Evolutionary conservation across 2,888 invertebrate genomes (phyloP).

Genomic region (Pimpla rufipes): DNA sequence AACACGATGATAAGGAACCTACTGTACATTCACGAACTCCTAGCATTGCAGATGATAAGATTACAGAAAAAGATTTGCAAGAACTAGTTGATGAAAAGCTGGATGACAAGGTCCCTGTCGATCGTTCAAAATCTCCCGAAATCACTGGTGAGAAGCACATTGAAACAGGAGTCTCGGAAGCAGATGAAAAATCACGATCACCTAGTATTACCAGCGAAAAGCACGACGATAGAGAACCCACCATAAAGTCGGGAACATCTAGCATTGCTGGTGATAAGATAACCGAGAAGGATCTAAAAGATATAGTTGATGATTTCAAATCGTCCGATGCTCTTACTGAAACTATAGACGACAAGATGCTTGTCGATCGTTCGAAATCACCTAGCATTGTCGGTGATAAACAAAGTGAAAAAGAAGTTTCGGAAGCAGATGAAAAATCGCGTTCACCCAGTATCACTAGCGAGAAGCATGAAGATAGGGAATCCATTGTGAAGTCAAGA

Average conservation of each 20-base stretch:
- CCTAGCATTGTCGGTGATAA: slow-evolving; percentile 30
- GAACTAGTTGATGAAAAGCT: too few species aligned
- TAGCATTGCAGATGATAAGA: slow-evolving; percentile 54
- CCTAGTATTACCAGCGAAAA: background rate
- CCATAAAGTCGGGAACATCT: background rate
- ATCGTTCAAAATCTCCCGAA: background rate
- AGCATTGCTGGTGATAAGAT: slow-evolving; percentile 60
- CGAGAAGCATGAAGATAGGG: slow-evolving; percentile 1
- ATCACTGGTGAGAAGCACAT: slow-evolving; percentile 23
- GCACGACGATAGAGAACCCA: slow-evolving; percentile 19
- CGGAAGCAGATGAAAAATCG: slow-evolving; percentile 5
- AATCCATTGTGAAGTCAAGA: slow-evolving; percentile 1
- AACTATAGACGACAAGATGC: too few species aligned
- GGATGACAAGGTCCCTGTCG: slow-evolving; percentile 21
- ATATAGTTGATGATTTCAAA: background rate
- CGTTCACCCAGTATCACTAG: slow-evolving; percentile 2
- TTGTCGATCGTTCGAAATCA: slow-evolving; percentile 37
- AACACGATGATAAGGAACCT: slow-evolving; percentile 30
- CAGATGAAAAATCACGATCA: slow-evolving; percentile 7
- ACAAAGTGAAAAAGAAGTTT: slow-evolving; percentile 6
- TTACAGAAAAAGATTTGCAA: slow-evolving; percentile 64
- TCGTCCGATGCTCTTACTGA: too few species aligned
- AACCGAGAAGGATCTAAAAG: background rate
- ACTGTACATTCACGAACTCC: slow-evolving; percentile 1
- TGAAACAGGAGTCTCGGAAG: slow-evolving; percentile 8